Base-by-base conservation (phyloP, 2,113 vertebrate species). In the Poeciliopsis prolifica region DNA sequence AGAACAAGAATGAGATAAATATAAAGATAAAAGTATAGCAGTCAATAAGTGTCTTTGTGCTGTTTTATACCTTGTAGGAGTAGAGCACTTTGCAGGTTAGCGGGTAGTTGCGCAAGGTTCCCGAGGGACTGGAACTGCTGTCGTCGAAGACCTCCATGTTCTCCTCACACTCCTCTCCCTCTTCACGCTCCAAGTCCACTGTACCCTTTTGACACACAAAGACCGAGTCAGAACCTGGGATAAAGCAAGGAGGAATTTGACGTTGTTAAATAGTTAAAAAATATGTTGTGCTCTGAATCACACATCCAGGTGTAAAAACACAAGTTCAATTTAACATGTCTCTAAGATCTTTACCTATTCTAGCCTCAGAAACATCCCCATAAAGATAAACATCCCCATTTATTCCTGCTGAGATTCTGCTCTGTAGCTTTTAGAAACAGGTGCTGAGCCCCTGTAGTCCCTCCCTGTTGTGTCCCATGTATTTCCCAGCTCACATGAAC, bases 51-150 rank as follows among this genome's bases (percentile, higher is more conserved):
- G 17, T 13, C 19, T 65, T 22, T 66, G 62, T 48, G 28, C 3
- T 65, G 65, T 24, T 8, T 51, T 7, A 17, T 92, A 99, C 98
- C 97, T 98, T 97, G 83, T 99, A 99, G 0, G 97, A 98, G 92
- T 99, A 99, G 82, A 99, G 94, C 64, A 99, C 98, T 92, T 99
- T 99, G 92, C 98, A 99, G 88, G 97, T 99, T 72, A 99, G 95
- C 0, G 98, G 98, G 62, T 99, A 99, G 90, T 98, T 98, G 80
- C 98, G 94, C 65, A 99, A 94, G n/a, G 98, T 99, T 75, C 97
- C 97, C 31, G 98, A 99, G 69, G 98, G 98, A 82, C 97, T 99
- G 65, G 97, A 99, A 76, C 96, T 97, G 92, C 97, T 99, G 92
- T 99, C 98, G 69, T 99, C 98, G 75, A 97, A 97, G 68, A 95